These are phyloP conservation scores for Rana temporaria DNA, from an alignment of 2,113 vertebrate species.

Conservation along the genomic window DNA sequence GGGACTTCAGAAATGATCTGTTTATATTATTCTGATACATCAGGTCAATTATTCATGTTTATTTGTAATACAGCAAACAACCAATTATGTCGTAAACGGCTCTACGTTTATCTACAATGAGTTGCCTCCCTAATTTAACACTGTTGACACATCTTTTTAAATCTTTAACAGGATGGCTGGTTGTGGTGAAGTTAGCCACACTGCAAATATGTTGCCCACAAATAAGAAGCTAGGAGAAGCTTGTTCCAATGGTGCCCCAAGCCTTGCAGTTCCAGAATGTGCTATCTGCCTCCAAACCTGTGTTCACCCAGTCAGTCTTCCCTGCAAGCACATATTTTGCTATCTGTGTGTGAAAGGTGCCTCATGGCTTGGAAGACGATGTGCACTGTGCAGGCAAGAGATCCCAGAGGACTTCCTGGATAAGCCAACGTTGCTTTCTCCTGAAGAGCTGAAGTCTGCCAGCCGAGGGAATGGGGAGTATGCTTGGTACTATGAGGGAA, in stretches of 20 bases:
- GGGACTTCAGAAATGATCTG: no score
- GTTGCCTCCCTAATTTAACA: no score
- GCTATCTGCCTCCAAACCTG: slow-evolving; percentile 95
- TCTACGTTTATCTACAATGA: no score
- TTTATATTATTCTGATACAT: no score
- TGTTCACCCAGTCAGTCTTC: slow-evolving; percentile 91
- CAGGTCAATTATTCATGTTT: not conserved
- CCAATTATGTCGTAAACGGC: no score
- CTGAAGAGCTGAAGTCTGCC: slow-evolving; percentile 90
- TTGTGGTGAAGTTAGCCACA: slow-evolving; percentile 85
- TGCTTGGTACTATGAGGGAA: slow-evolving; percentile 96
- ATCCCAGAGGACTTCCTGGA: slow-evolving; percentile 96
- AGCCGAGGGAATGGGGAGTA: slow-evolving; percentile 84
- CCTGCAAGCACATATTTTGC: slow-evolving; percentile 96
- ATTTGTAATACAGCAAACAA: not conserved
- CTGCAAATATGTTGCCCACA: slow-evolving; percentile 79
- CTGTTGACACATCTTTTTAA: not conserved
- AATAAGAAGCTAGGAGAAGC: slow-evolving; percentile 83
- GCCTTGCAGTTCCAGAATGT: slow-evolving; percentile 84
- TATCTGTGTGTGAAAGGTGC: slow-evolving; percentile 96
- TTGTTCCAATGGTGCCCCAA: slow-evolving; percentile 77
- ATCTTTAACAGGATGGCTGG: slow-evolving; percentile 85
- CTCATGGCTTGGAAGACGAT: slow-evolving; percentile 97
- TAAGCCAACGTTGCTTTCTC: slow-evolving; percentile 89
- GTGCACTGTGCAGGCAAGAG: slow-evolving; percentile 94